Evolutionary conservation across 2,113 vertebrate species (phyloP), one percentile per base, ranked within the genome.

Genomic region (Reinhardtius hippoglossoides): DNA sequence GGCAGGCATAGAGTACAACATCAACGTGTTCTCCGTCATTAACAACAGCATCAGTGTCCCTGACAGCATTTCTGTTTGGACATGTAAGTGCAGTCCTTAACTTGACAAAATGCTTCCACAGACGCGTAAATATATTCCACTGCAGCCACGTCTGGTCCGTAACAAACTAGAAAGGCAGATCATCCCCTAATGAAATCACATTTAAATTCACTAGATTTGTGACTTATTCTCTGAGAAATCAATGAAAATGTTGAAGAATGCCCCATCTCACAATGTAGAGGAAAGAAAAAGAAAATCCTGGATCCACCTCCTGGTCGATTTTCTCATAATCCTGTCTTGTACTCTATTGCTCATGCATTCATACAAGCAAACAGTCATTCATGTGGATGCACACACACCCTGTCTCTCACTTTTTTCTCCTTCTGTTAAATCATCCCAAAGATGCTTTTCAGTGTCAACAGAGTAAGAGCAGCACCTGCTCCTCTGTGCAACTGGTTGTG

Each of bases 11-110:
- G 96, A 96, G 87, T 99, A 99, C 94, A 97, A 96, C 85, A 92
- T 99, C 93, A 98, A 96, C 18, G 78, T 99, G 89, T 97, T 96
- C 0, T 94, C 97, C 0, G 95, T 98, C 88, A 96, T 98, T 84
- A 95, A 97, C 62, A 95, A 95, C 3, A 84, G 92, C 81, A 95
- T 96, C 94, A 99, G 98, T 62, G 88, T 90, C 56, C 97, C 98
- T 0, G 88, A 94, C 73, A 95, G 93, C 76, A 93, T 95, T 82
- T 95, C 94, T 69, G 95, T 96, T 83, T 95, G 95, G 71, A 99
- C 98, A 70, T 96, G 98, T 99, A 93, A 97, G 98, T 97, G 91
- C 52, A 65, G 50, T 61, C 56, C 42, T 26, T 58, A 15, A 61
- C 63, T 6, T 61, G 40, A 75, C 46, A 27, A 67, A 58, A 52